Conservation (phyloP, 2,113 vertebrate genomes). For the Typhlomys cinereus region DNA sequence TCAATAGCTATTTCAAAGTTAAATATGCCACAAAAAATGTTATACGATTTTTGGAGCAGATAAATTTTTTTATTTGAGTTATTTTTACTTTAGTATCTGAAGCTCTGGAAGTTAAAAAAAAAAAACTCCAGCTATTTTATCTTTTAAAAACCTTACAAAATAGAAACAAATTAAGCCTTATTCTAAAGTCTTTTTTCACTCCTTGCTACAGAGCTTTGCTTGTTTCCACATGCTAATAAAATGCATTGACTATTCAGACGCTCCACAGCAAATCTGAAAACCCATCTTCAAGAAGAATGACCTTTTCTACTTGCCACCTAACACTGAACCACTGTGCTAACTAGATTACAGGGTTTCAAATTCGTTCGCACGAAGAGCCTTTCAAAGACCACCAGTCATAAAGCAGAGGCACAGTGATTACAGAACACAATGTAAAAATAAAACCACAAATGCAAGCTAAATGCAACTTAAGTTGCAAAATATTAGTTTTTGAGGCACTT, state of each 20-base stretch:
- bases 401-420: neutral
- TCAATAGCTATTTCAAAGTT: constrained; percentile 15
- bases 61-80: constrained; percentile 19
- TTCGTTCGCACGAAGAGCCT: constrained; percentile 49
- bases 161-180: constrained; percentile 25
- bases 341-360: constrained; percentile 36
- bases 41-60: neutral
- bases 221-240: constrained; percentile 70
- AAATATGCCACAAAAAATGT: neutral
- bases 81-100: constrained; percentile 4
- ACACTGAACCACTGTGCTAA: constrained; percentile 64
- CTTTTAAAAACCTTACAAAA: constrained; percentile 50
- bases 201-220: constrained; percentile 53
- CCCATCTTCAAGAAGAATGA: constrained; percentile 68
- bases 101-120: constrained; percentile 16
- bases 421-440: constrained; percentile 14
- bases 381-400: constrained; percentile 48
- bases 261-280: constrained; percentile 67
- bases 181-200: constrained; percentile 48
- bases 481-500: neutral
- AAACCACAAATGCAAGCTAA: constrained; percentile 19
- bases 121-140: constrained; percentile 15
- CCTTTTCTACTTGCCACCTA: constrained; percentile 54
- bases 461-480: constrained; percentile 7
- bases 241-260: constrained; percentile 63